phyloP scores from a whole-genome alignment of 2,888 invertebrate genomes.

The Siphlonurus alternatus region DNA sequence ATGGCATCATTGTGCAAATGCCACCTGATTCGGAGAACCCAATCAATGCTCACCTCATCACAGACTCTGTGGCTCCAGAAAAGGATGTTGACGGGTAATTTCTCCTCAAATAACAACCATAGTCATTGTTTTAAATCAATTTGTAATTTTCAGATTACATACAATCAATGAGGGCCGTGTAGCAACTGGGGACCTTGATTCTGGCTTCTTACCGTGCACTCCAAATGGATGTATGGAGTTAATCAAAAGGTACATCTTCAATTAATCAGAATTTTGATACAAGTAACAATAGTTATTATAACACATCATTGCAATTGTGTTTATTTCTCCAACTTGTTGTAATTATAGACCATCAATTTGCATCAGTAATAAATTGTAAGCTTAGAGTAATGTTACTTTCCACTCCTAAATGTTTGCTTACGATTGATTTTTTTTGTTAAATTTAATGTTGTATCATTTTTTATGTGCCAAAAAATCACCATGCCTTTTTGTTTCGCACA shows the following conservation, averaged over 20 bases:
- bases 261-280: background rate
- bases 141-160: constrained; percentile 53
- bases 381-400: too few species aligned
- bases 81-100: constrained; percentile 92
- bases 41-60: constrained; percentile 75
- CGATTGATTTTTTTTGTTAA: too few species aligned
- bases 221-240: constrained; percentile 90
- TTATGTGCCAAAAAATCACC: too few species aligned
- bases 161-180: constrained; percentile 87
- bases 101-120: background rate
- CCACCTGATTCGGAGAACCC: constrained; percentile 69
- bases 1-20: constrained; percentile 95
- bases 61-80: constrained; percentile 69
- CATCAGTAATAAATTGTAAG: too few species aligned
- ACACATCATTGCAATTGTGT: too few species aligned
- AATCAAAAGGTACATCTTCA: constrained; percentile 42
- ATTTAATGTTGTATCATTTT: background rate
- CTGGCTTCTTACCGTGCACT: constrained; percentile 89
- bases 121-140: background rate
- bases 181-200: constrained; percentile 66
- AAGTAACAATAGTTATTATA: too few species aligned
- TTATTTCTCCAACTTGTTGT: too few species aligned
- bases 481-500: too few species aligned
- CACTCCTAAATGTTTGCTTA: too few species aligned
- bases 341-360: too few species aligned